Evolutionary conservation across 1,140 invertebrate genomes (phyloP), one percentile per base, ranked within the genome.

Genomic region (Leucophenga varia): DNA sequence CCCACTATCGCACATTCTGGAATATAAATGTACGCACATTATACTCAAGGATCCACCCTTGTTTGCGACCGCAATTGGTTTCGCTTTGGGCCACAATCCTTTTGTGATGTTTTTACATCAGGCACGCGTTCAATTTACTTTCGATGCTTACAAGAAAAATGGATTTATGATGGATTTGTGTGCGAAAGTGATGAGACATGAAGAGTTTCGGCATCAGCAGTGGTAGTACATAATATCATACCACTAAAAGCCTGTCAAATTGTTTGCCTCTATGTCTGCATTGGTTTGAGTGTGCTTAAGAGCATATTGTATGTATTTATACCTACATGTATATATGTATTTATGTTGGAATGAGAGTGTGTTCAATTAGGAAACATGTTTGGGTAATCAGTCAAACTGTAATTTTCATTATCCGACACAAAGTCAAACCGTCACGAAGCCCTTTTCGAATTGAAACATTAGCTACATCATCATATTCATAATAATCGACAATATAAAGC

Each of bases 351-450:
- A 25, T 55, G 54, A 30, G 37, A 44, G 52, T 25, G 22, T 25
- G 22, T 25, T 25, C 59, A 46, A 47, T 25, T 49, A 37, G 54
- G 31, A 47, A 44, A 34, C 51, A 43, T 49, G 54, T 46, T 36
- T 55, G 55, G 55, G 64, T 53, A 67, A 67, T 67, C 64, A 67
- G 64, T 67, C 64, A 67, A 64, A 67, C 64, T 67, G 64, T 63
- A 67, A 67, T 67, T 64, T 61, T 52, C 60, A 64, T 67, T 60
- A 67, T 67, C 64, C 64, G 64, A 54, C 45, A 57, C 57, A 51
- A 46, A 61, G 64, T 47, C 64, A 50, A 54, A 64, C 49, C 38
- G 64, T 68, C 64, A 67, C 64, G 64, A 57, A 67, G 55, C 54
- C 48, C 57, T 49, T 55, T 54, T 56, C 54, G 45, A 52, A 47